Base-by-base conservation (phyloP, 1,140 invertebrate species). In the Caenorhabditis remanei region DNA sequence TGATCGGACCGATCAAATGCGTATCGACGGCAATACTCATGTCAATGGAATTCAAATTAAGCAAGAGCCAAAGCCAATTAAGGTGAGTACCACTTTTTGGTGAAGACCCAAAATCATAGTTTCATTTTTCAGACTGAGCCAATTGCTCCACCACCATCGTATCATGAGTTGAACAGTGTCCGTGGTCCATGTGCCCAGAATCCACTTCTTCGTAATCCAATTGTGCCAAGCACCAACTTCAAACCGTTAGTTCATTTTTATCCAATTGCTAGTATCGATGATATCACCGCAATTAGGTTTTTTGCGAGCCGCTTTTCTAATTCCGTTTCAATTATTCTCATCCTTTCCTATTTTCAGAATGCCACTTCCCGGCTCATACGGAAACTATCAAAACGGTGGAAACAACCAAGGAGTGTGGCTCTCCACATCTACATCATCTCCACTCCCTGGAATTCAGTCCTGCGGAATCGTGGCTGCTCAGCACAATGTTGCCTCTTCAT, bases 101-200 rank as follows among this genome's bases (percentile, higher is more conserved):
- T 21, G 56, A 61, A 24, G 16, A 3, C 16, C 50, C 16, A 14
- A 11, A 14, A 53, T 53, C 50, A 3, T 11, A 32, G 32, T 16
- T 53, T 11, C 50, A 32, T 21, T 87, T 88, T 90, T 67, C 58
- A 90, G 89, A 61, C 58, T 14, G 90, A 91, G 67, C 58, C 67
- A 41, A 86, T 53, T 41, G 84, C 82, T 14, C 79, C 89, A 75
- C 91, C 89, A 1, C 91, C 91, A 16, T 90, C 91, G 0, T 92
- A 92, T 75, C 90, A 91, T 46, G 91, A 92, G 84, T 84, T 92
- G 75, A 91, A 88, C 79, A 61, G 85, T 48, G 91, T 92, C n/a
- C 90, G 91, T 56, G 86, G 87, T 21, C 79, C 83, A 14, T 83
- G 83, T 40, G 79, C 55, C 46, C 91, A 91, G 88, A 91, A 91